phyloP scores from a whole-genome alignment of 2,888 invertebrate genomes.

The Agrochola litura region DNA sequence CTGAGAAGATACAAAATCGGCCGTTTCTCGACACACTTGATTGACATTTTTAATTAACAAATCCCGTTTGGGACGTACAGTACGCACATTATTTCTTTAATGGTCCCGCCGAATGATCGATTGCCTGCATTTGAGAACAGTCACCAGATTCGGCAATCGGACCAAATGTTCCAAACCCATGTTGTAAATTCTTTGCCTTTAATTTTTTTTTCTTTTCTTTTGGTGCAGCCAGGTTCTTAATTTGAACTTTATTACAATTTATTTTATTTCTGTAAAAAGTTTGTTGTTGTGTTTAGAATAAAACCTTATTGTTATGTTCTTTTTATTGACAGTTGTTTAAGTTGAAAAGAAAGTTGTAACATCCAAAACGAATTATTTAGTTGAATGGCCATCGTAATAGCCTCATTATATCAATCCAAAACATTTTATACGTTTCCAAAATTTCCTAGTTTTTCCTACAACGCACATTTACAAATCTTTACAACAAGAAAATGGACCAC shows the following conservation, averaged over 20 bases:
- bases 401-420: constrained; percentile 10
- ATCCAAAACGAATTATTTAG: constrained; percentile 27
- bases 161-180: constrained; percentile 35
- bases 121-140: constrained; percentile 63
- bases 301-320: not conserved
- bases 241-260: constrained; percentile 20
- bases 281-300: not conserved
- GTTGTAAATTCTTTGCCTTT: constrained; percentile 52
- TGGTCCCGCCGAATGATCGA: constrained; percentile 74
- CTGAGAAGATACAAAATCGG: constrained; percentile 74
- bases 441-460: constrained; percentile 26
- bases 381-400: constrained; percentile 31
- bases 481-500: constrained; percentile 63
- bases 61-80: constrained; percentile 71
- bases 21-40: constrained; percentile 74
- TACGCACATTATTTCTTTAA: constrained; percentile 66
- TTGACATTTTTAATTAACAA: constrained; percentile 88
- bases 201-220: constrained; percentile 4
- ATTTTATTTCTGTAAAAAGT: not conserved
- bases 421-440: constrained; percentile 16
- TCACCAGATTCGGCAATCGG: constrained; percentile 62
- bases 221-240: constrained; percentile 17
- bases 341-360: constrained; percentile 25
- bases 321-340: constrained; percentile 20
- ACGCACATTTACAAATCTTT: constrained; percentile 53